Percentiles rank a stretch among this genome's conserved stretches.
Evolutionary conservation across 2,113 vertebrate genomes (phyloP).

Genomic region (Hypomesus transpacificus): DNA sequence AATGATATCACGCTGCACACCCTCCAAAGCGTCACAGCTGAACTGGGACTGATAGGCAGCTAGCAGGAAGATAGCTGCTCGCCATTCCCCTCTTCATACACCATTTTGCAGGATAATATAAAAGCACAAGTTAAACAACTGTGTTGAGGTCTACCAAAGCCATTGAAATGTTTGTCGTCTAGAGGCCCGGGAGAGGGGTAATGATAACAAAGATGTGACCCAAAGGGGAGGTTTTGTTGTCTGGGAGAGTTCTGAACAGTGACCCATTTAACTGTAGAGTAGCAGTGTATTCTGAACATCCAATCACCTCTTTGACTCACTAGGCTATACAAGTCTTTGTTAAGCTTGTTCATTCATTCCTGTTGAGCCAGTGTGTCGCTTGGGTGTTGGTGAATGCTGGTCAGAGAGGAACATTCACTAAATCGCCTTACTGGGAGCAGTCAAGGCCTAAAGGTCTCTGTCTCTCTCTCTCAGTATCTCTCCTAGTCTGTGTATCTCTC

Average conservation of each 20-base stretch:
- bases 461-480: neutral
- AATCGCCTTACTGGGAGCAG: constrained; percentile 55
- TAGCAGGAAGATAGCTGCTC: constrained; percentile 12
- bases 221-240: no score
- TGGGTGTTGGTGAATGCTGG: constrained; percentile 28
- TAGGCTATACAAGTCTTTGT: neutral
- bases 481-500: no score
- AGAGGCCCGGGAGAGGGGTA: no score
- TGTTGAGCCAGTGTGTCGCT: constrained; percentile 13
- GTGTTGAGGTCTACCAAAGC: no score
- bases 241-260: neutral
- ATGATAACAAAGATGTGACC: no score
- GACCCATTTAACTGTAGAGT: constrained; percentile 17
- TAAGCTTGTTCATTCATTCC: constrained; percentile 12
- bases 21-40: constrained; percentile 59
- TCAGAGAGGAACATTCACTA: constrained; percentile 42
- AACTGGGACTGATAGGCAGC: constrained; percentile 53
- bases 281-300: constrained; percentile 2
- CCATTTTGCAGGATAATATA: neutral
- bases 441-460: no score
- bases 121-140: no score
- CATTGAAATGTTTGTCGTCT: no score
- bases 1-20: neutral
- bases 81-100: constrained; percentile 7
- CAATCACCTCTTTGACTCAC: neutral